Base-by-base conservation (phyloP, 1,140 invertebrate species). In the Yoshiicerus persimilis region DNA sequence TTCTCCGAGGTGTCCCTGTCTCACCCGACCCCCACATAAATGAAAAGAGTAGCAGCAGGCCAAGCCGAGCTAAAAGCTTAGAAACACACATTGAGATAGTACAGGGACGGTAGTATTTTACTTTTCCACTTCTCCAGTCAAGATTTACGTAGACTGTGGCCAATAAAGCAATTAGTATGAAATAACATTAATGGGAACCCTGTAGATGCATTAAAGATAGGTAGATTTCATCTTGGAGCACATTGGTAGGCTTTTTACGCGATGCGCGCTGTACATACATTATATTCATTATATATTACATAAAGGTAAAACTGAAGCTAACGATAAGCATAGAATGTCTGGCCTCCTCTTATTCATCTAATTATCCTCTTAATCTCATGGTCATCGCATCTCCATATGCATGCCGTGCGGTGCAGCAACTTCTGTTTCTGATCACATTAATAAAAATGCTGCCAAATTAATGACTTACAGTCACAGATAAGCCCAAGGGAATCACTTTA, bases 381-480 rank as follows among this genome's bases (percentile, higher is more conserved):
- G 75, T 80, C 75, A 80, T 80, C 75, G 30, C 75, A 80, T 80
- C 75, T 80, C 75, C 75, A 80, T 80, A 80, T 80, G 75, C 75
- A 80, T 80, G 75, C 75, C 75, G 75, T 80, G 75, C 75, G 75
- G 75, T 80, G 75, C 75, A 80, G 13, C 75, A 80, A 80, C 75
- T 80, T 80, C 75, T 80, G 75, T 80, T 80, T 80, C 75, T 80
- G 75, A 80, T 80, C 75, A 80, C 75, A 80, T 80, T 80, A 80
- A 80, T 80, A 80, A 80, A 80, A 80, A 80, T 80, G 16, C 75
- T 80, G 75, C 75, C 75, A 80, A 80, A 80, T 80, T 80, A 80
- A 80, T 80, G 75, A 80, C 75, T 80, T 80, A 80, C 75, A 80
- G 75, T 80, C 75, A 80, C 75, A 80, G 75, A 80, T 80, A 80